Conservation (phyloP, 2,888 invertebrate genomes). For the Gastracanthus pulcherrimus region DNA sequence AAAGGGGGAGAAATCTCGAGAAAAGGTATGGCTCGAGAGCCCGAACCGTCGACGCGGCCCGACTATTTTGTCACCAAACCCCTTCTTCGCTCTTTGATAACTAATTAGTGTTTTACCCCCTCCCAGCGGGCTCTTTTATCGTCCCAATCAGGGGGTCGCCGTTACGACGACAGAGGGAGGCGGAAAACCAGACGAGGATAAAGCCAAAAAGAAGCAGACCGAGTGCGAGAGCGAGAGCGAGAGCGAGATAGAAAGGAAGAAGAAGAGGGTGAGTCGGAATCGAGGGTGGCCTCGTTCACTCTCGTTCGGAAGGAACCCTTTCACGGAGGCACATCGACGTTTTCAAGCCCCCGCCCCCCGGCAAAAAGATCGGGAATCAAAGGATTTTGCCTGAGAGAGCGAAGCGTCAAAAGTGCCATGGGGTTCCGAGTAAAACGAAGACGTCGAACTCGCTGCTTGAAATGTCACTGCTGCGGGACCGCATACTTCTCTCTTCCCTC, state of each 20-base stretch:
- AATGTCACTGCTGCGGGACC: not conserved
- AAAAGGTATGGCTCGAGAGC: slow-evolving; percentile 52
- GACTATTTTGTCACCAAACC: slow-evolving; percentile 76
- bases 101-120: slow-evolving; percentile 81
- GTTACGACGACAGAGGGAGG: slow-evolving; percentile 52
- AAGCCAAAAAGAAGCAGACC: slow-evolving; percentile 36
- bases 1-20: slow-evolving; percentile 25
- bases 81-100: slow-evolving; percentile 80
- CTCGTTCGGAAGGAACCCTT: slow-evolving; percentile 67
- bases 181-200: slow-evolving; percentile 20
- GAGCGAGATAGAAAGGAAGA: slow-evolving; percentile 55
- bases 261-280: slow-evolving; percentile 49
- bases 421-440: slow-evolving; percentile 49
- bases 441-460: slow-evolving; percentile 24
- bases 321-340: slow-evolving; percentile 71
- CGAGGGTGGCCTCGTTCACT: slow-evolving; percentile 38
- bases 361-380: slow-evolving; percentile 75
- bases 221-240: slow-evolving; percentile 38
- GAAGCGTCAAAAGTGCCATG: slow-evolving; percentile 73
- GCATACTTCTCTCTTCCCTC: slow-evolving; percentile 56
- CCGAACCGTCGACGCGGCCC: slow-evolving; percentile 46
- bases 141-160: slow-evolving; percentile 73
- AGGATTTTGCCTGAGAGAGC: slow-evolving; percentile 69
- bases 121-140: slow-evolving; percentile 68
- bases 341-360: slow-evolving; percentile 60